Base-by-base conservation (phyloP, 2,113 vertebrate species). In the Oplegnathus fasciatus region DNA sequence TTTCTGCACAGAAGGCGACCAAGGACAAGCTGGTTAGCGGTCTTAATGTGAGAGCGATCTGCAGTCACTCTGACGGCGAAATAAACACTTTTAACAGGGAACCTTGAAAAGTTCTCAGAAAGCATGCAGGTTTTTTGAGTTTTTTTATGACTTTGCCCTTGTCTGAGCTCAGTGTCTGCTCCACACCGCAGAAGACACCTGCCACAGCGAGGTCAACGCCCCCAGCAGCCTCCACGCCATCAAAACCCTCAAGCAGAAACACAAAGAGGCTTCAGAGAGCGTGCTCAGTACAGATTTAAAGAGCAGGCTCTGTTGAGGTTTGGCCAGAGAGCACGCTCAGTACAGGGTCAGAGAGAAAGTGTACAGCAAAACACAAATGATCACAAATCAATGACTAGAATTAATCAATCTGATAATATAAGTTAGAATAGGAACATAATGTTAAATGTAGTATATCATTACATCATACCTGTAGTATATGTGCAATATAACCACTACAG, bases 221-320 rank as follows among this genome's bases (percentile, higher is more conserved):
- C 84, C 81, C 66, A 9, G 54, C 18, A 70, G 66, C 66, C 84
- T 71, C 79, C 80, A 89, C 50, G 87, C 82, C 88, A 89, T 76
- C 70, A 86, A 71, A 87, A 88, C 82, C 88, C 61, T 90, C 67
- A 22, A 84, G 86, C 89, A 90, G 82, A 88, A 91, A 89, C 84
- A 86, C 80, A 75, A 87, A 80, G 82, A 55, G 81, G 40, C 78
- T 65, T 57, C 57, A 70, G 40, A 55, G 80, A 81, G 75, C 70
- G 3, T 18, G 52, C 75, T 74, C 18, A 24, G 76, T 18, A 2
- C 50, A 9, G 72, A 30, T 3, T 54, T 18, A 26, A 5, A 72
- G 17, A n/a, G 32, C n/a, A n/a, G n/a, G n/a, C 61, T 52, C 7
- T 5, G 24, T 68, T 34, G 65, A 50, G 58, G 48, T 40, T 17